Evolutionary conservation across 2,797 vertebrate genomes (phyloP).

Genomic region (Neosalanx taihuensis): DNA sequence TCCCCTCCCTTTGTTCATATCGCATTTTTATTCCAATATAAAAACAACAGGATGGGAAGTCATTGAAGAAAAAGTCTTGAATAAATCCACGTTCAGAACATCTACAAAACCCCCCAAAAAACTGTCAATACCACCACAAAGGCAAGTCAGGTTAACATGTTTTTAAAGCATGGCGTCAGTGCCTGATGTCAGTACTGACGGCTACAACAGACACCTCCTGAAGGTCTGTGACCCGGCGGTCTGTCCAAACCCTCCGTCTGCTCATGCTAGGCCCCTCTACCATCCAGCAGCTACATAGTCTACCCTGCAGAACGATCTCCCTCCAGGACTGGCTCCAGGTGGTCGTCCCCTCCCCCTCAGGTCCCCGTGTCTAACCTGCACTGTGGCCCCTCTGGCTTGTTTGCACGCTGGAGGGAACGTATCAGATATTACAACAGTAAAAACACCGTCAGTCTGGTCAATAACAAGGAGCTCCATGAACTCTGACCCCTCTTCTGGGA

Average conservation of each 20-base stretch:
- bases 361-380: not conserved
- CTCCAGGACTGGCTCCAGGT: not conserved
- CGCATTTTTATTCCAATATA: not conserved
- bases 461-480: too few relatives aligned
- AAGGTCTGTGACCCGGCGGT: too few relatives aligned
- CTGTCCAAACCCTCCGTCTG: too few relatives aligned
- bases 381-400: not conserved
- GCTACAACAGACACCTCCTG: too few relatives aligned
- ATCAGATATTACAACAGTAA: not conserved
- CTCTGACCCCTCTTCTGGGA: too few relatives aligned
- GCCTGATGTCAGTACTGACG: too few relatives aligned
- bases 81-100: slow-evolving; percentile 1
- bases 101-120: slow-evolving; percentile 2
- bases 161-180: not conserved
- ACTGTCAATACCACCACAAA: not conserved
- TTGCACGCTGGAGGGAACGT: not conserved
- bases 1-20: not conserved
- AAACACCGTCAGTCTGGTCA: slow-evolving; percentile 1
- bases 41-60: slow-evolving; percentile 1
- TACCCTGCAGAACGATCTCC: not conserved
- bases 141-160: not conserved
- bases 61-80: not conserved
- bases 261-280: too few relatives aligned
- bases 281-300: not conserved
- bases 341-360: not conserved